Conservation (phyloP, 2,113 vertebrate species). For the Actenoides lindsayi region DNA sequence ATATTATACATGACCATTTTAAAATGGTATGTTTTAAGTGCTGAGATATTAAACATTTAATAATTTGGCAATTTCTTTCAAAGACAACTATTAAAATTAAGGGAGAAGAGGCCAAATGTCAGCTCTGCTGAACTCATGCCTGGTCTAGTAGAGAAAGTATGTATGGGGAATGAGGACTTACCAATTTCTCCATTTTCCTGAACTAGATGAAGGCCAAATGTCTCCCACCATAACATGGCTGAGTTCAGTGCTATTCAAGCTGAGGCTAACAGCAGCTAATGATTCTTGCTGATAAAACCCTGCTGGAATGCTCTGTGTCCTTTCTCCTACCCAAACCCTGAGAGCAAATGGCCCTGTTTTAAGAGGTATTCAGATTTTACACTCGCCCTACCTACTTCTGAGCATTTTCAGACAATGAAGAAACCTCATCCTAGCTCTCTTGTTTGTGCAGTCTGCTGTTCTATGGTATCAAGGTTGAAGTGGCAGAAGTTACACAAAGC, state of each 20-base stretch:
- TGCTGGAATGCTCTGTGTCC: neutral
- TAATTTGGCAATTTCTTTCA: slow-evolving; percentile 68
- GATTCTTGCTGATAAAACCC: neutral
- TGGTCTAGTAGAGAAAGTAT: neutral
- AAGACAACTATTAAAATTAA: slow-evolving; percentile 58
- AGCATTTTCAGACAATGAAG: neutral
- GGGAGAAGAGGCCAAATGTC: slow-evolving; percentile 26
- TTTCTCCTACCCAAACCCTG: neutral
- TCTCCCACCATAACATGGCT: neutral
- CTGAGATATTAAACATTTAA: slow-evolving; percentile 61
- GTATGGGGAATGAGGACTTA: neutral
- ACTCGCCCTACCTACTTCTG: neutral
- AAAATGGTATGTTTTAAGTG: slow-evolving; percentile 58
- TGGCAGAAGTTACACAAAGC: neutral
- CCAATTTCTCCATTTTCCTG: slow-evolving; percentile 3
- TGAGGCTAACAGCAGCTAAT: neutral
- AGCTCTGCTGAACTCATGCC: slow-evolving; percentile 1
- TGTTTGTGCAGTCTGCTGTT: neutral
- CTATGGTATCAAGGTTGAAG: neutral
- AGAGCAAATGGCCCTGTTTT: neutral
- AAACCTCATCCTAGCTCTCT: neutral
- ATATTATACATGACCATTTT: slow-evolving; percentile 34
- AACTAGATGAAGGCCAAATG: neutral
- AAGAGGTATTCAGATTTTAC: neutral
- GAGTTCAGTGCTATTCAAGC: neutral